These are phyloP conservation scores for Azorinus chamasolen DNA, from an alignment of 2,888 invertebrate species.

Conservation along the genomic window DNA sequence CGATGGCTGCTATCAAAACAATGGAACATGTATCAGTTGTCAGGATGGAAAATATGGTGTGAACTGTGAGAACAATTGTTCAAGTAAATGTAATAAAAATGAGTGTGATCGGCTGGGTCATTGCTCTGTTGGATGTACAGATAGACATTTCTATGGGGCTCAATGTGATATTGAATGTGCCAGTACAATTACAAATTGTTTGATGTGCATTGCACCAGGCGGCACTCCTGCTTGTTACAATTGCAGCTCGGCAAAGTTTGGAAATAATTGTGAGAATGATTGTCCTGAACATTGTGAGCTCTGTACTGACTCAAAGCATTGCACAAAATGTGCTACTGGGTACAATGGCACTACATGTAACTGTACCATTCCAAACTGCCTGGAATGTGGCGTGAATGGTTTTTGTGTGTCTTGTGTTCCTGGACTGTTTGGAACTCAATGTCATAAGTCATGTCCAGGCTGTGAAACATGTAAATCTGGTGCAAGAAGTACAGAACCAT, in stretches of 20 bases:
- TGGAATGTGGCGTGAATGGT: constrained; percentile 22
- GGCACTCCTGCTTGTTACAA: constrained; percentile 20
- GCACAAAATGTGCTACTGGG: constrained; percentile 42
- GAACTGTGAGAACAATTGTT: constrained; percentile 31
- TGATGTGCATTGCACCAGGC: constrained; percentile 21
- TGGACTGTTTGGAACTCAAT: constrained; percentile 27
- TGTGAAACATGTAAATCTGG: constrained; percentile 38
- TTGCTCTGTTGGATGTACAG: constrained; percentile 36
- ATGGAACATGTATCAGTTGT: constrained; percentile 30
- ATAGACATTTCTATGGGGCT: constrained; percentile 33
- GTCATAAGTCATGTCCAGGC: constrained; percentile 15
- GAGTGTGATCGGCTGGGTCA: constrained; percentile 46
- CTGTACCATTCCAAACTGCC: constrained; percentile 32
- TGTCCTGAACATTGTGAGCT: constrained; percentile 48
- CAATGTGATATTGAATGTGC: constrained; percentile 44
- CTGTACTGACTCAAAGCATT: constrained; percentile 21
- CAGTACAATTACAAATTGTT: constrained; percentile 22
- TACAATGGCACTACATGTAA: constrained; percentile 35
- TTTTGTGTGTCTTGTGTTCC: constrained; percentile 32
- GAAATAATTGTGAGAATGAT: constrained; percentile 24
- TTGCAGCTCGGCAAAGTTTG: constrained; percentile 36
- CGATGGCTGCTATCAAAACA: too few species aligned
- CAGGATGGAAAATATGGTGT: constrained; percentile 22
- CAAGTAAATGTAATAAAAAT: constrained; percentile 35
- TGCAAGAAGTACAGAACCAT: neutral